Conservation (phyloP, 2,797 vertebrate genomes). For the Ispidina picta region DNA sequence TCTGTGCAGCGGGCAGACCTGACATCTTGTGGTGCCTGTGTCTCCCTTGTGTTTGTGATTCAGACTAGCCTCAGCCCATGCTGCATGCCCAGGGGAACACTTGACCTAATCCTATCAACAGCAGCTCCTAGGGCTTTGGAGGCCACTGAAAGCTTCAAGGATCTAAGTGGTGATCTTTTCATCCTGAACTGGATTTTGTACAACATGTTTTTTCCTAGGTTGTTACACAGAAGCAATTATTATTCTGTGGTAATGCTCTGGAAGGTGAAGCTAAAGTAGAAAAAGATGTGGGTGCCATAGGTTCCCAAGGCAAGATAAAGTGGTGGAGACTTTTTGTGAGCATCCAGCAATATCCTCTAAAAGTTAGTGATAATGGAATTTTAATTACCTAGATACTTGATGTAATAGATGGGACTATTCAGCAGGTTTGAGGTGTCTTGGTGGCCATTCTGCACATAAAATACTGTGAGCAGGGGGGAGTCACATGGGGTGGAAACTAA, state of each 20-base stretch:
- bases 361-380: background rate
- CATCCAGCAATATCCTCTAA: background rate
- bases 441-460: background rate
- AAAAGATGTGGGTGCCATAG: background rate
- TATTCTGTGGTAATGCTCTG: background rate
- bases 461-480: background rate
- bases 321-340: background rate
- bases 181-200: background rate
- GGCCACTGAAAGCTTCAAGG: background rate
- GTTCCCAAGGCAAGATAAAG: background rate
- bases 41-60: background rate
- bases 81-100: background rate
- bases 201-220: background rate
- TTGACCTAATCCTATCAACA: background rate
- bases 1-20: background rate
- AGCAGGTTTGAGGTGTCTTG: background rate
- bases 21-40: background rate
- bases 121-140: background rate
- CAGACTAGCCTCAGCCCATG: background rate
- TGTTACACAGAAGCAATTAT: background rate
- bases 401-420: background rate
- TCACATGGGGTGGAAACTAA: background rate
- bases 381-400: background rate
- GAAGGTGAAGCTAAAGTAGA: background rate
- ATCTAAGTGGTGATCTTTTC: background rate